Conservation (phyloP, 53 echinoderm and acorn worm species). For the Mesocentrotus franciscanus region DNA sequence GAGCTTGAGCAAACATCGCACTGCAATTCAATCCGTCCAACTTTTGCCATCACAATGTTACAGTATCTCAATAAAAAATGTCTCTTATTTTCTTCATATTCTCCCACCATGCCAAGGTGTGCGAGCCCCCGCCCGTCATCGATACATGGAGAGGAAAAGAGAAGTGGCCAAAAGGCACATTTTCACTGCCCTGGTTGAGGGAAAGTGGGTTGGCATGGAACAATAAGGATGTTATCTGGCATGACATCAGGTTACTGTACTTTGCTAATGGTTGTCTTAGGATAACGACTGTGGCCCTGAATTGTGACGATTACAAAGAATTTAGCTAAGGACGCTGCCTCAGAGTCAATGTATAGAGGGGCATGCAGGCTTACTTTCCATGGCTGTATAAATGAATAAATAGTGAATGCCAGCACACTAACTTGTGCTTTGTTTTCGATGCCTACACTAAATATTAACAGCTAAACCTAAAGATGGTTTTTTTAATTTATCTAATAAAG, state of each 20-base stretch:
- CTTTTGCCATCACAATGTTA: conserved; percentile 60
- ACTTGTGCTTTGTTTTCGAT: not conserved
- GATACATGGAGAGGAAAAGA: not conserved
- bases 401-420: not conserved
- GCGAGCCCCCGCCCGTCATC: not conserved
- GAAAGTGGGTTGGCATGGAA: not conserved
- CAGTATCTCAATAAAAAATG: conserved; percentile 53
- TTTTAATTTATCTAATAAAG: too few species aligned
- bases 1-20: conserved; percentile 42
- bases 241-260: conserved; percentile 30
- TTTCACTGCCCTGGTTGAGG: not conserved
- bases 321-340: not conserved
- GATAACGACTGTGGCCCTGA: conserved; percentile 35
- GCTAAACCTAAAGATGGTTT: too few species aligned
- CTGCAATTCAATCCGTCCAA: conserved; percentile 56
- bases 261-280: conserved; percentile 55
- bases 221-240: conserved; percentile 10
- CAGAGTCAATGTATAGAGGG: not conserved
- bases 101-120: not conserved
- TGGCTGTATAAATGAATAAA: conserved; percentile 18
- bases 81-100: not conserved
- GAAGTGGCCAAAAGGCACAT: conserved; percentile 35
- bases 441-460: not conserved
- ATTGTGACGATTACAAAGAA: conserved; percentile 50
- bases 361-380: not conserved